Evolutionary conservation across 1,140 invertebrate species (phyloP).

Genomic region (Drosophila ercepeae): DNA sequence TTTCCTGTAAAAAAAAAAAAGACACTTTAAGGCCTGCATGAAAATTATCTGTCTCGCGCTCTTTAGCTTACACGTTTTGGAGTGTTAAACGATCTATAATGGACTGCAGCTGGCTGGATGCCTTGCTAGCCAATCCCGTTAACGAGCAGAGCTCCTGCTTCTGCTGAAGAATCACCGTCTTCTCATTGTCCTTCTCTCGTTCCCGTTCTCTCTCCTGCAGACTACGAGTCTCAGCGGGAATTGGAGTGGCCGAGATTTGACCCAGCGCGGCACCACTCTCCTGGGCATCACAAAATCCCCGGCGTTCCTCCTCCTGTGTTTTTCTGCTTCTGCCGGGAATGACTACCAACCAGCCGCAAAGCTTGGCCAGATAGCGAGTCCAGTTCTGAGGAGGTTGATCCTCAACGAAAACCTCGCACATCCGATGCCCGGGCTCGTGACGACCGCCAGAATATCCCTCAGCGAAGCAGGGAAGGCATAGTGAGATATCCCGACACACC

Average conservation of each 20-base stretch:
- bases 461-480: constrained; percentile 77
- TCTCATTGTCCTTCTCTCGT: constrained; percentile 27
- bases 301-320: constrained; percentile 64
- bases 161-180: constrained; percentile 29
- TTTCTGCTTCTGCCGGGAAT: constrained; percentile 24
- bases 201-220: constrained; percentile 20
- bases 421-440: constrained; percentile 67
- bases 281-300: constrained; percentile 71
- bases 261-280: constrained; percentile 27
- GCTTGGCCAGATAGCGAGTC: constrained; percentile 59
- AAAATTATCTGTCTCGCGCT: background rate
- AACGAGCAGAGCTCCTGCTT: constrained; percentile 51
- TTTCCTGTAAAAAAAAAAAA: constrained; percentile 42
- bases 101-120: constrained; percentile 66
- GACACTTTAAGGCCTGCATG: background rate
- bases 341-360: constrained; percentile 53
- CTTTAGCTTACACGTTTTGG: constrained; percentile 67
- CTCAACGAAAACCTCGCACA: constrained; percentile 79
- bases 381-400: constrained; percentile 63
- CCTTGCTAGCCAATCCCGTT: constrained; percentile 68
- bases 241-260: constrained; percentile 36
- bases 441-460: constrained; percentile 53
- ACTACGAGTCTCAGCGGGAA: constrained; percentile 58
- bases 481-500: constrained; percentile 69
- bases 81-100: constrained; percentile 71